Conservation (phyloP, 2,888 invertebrate species). For the Agriotes lineatus region DNA sequence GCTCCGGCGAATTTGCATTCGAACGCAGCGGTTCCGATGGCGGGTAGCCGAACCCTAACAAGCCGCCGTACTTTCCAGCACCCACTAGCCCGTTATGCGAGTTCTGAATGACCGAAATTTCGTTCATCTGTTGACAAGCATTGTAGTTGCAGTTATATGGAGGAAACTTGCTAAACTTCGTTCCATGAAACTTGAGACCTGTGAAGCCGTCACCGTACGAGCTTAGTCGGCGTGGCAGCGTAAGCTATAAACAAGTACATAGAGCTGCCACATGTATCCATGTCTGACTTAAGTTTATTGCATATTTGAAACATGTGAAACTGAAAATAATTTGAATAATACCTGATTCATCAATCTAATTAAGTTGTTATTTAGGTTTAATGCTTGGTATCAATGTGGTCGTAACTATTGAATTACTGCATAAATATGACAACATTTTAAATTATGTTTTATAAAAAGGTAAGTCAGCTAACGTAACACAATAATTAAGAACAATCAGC, state of each 20-base stretch:
- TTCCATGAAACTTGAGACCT: slow-evolving; percentile 44
- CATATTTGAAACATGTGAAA: background rate
- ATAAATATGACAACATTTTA: no score
- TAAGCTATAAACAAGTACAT: slow-evolving; percentile 39
- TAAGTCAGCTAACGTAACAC: no score
- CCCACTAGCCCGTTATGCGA: slow-evolving; percentile 74
- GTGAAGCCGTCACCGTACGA: slow-evolving; percentile 33
- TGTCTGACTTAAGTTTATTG: slow-evolving; percentile 2
- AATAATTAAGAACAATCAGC: no score
- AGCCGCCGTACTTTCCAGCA: slow-evolving; percentile 78
- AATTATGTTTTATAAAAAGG: no score
- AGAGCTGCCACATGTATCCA: slow-evolving; percentile 35
- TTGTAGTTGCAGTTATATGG: slow-evolving; percentile 47
- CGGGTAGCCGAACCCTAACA: slow-evolving; percentile 83
- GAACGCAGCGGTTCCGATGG: slow-evolving; percentile 68
- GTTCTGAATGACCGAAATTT: slow-evolving; percentile 83
- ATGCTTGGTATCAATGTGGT: no score
- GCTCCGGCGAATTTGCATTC: slow-evolving; percentile 69
- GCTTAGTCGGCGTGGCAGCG: slow-evolving; percentile 39
- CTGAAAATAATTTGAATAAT: background rate
- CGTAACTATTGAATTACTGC: no score
- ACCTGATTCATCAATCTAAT: background rate
- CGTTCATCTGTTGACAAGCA: slow-evolving; percentile 75
- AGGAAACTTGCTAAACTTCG: slow-evolving; percentile 36
- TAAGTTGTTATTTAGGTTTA: background rate